Conservation (phyloP, 2,888 invertebrate genomes). For the Thymelicus acteon region DNA sequence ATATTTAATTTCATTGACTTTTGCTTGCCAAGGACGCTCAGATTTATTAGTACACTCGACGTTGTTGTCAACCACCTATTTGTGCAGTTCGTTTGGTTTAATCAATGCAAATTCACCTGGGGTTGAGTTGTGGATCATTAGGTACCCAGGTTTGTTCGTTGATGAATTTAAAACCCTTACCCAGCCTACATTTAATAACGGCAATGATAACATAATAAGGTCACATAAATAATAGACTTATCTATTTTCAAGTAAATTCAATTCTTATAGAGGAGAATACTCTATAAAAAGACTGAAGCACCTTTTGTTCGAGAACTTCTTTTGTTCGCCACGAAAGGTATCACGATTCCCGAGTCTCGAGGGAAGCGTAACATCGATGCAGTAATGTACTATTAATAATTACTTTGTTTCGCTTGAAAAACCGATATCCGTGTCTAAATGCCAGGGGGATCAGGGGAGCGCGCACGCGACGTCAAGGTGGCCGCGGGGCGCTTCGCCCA, state of each 20-base stretch:
- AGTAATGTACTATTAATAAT: constrained; percentile 55
- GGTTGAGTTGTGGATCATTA: too few species aligned
- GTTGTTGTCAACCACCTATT: neutral
- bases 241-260: neutral
- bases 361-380: constrained; percentile 47
- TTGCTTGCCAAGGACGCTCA: constrained; percentile 72
- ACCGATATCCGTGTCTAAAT: constrained; percentile 65
- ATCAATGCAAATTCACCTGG: constrained; percentile 2
- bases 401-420: constrained; percentile 61
- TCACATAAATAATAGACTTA: neutral
- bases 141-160: too few species aligned
- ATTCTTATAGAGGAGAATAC: neutral
- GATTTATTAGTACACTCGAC: constrained; percentile 53
- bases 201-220: too few species aligned
- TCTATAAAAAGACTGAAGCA: constrained; percentile 24
- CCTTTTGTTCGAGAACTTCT: constrained; percentile 25
- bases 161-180: too few species aligned
- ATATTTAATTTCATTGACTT: constrained; percentile 81
- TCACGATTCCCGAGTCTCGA: constrained; percentile 38
- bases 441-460: constrained; percentile 50
- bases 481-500: constrained; percentile 38
- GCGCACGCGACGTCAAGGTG: constrained; percentile 73
- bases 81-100: constrained; percentile 13
- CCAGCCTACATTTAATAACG: too few species aligned
- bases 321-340: constrained; percentile 37